Base-by-base conservation (phyloP, 1,140 invertebrate species). In the Panulirus ornatus region DNA sequence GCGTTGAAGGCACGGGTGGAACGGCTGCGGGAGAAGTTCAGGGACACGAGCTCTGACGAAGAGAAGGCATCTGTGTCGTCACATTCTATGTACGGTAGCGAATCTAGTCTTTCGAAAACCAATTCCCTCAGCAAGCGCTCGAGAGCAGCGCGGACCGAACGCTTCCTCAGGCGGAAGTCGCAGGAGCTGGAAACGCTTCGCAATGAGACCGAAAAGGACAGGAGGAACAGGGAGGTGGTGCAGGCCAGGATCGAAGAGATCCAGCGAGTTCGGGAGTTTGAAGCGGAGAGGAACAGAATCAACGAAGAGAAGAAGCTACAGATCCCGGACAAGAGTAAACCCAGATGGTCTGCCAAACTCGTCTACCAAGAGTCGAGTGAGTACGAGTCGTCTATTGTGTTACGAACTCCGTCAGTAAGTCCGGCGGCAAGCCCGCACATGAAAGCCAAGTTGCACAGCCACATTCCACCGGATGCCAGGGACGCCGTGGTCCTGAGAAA, bases 121-220 rank as follows among this genome's bases (percentile, higher is more conserved):
- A 95, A 95, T 40, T 95, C 95, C 5, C 93, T 94, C 54, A 95
- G 93, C 87, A 94, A 94, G 27, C 94, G 94, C 84, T 95, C 95
- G 38, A 94, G 97, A 82, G 95, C 95, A 30, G 96, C 97, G 0
- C 94, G 97, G 92, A 97, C 96, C 75, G 97, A 97, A 93, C 94
- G 97, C 44, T 97, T 97, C 92, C 95, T 96, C 73, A 96, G 96
- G 93, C 94, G 97, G 47, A 94, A 97, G 76, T 96, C 96, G 3
- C 94, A 95, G 54, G 96, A 97, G 88, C 96, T 96, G 54, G 95
- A 93, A 22, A 90, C 92, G 9, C 63, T 95, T 2, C 95, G 95
- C 87, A 95, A 95, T 92, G 95, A 95, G 93, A 95, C 95, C 42
- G 95, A 95, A 27, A 91, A 91, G 47, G 92, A 92, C 54, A 71